These are phyloP conservation scores for Hypocryptadius cinnamomeus DNA, from an alignment of 2,113 vertebrate species.

Conservation along the genomic window DNA sequence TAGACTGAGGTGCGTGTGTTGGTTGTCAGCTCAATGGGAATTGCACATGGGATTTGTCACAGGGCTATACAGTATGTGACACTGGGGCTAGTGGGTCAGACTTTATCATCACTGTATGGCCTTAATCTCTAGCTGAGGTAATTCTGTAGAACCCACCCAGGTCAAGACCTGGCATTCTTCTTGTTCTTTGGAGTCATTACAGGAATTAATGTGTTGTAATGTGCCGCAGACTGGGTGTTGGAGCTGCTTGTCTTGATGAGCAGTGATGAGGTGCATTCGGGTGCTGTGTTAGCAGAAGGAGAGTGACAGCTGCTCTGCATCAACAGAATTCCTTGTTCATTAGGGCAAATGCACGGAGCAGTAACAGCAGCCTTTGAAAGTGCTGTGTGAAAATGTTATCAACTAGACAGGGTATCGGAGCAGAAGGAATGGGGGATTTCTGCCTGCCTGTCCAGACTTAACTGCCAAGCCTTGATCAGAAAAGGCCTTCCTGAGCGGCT, in stretches of 20 bases:
- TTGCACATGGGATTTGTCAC: slow-evolving; percentile 67
- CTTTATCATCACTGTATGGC: slow-evolving; percentile 32
- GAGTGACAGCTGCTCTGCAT: background rate
- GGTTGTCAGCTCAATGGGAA: slow-evolving; percentile 57
- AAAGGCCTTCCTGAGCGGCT: background rate
- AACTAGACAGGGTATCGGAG: background rate
- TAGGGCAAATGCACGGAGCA: background rate
- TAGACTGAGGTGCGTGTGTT: slow-evolving; percentile 2
- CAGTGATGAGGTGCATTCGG: background rate
- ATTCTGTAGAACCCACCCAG: slow-evolving; percentile 35
- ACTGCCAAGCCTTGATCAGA: background rate
- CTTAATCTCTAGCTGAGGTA: slow-evolving; percentile 25
- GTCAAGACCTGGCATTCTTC: slow-evolving; percentile 59
- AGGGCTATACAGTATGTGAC: slow-evolving; percentile 42
- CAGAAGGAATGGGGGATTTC: background rate
- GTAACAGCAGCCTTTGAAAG: background rate
- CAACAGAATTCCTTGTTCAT: background rate
- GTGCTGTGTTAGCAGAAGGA: background rate
- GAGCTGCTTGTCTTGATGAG: background rate
- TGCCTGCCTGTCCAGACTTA: background rate
- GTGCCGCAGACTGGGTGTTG: background rate
- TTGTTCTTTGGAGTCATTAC: slow-evolving; percentile 18
- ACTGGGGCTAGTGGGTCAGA: slow-evolving; percentile 27
- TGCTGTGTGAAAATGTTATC: background rate
- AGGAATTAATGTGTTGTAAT: background rate